A percentile compares a stretch with the other conserved stretches of the same genome.
Evolutionary conservation across 2,113 vertebrate genomes (phyloP).

Genomic region (Nettapus auritus): DNA sequence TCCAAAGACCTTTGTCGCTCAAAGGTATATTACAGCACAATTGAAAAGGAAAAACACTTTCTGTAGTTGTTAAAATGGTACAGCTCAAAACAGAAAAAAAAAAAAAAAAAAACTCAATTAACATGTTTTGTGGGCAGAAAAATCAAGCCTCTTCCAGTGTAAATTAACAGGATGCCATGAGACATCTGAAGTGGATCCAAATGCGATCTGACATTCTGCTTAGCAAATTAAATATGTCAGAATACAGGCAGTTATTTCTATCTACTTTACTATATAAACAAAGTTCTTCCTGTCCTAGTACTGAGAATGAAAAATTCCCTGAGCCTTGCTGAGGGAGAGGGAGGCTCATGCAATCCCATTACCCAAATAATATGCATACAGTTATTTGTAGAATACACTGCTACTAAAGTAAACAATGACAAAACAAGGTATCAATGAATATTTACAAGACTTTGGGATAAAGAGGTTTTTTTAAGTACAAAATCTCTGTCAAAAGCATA

Average conservation of each 20-base stretch:
- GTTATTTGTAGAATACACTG: not conserved
- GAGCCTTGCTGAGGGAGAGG: not conserved
- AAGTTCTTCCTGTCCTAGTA: not conserved
- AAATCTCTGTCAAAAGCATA: not conserved
- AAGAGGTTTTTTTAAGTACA: not conserved
- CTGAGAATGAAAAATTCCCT: not conserved
- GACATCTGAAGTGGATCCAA: not conserved
- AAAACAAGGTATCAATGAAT: not conserved
- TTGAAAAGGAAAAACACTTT: not conserved
- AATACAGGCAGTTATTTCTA: not conserved
- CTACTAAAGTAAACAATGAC: not conserved
- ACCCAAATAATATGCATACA: not conserved
- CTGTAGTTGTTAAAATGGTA: not conserved
- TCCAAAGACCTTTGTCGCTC: not conserved
- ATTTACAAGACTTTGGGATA: not conserved
- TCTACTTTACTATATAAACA: not conserved
- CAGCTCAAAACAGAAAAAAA: not conserved
- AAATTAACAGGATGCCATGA: not conserved
- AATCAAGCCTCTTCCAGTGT: not conserved
- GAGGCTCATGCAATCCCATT: not conserved
- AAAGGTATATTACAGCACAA: not conserved
- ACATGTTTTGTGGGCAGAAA: not conserved
- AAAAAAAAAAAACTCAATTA: not conserved
- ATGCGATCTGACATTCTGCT: not conserved
- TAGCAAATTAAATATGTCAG: not conserved